phyloP scores from a whole-genome alignment of 2,888 invertebrate species.

The Conus canariensis region DNA sequence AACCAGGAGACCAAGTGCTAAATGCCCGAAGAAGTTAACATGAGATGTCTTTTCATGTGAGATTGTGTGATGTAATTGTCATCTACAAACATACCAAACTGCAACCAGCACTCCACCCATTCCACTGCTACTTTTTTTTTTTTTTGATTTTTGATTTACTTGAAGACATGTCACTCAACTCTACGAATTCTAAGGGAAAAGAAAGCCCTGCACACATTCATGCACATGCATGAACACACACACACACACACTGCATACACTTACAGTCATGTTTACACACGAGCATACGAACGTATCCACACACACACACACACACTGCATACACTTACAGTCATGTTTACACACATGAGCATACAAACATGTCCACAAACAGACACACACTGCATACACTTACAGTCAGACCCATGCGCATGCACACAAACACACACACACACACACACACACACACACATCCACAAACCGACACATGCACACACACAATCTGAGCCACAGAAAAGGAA shows the following conservation, averaged over 20 bases:
- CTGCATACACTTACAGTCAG: background rate
- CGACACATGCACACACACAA: background rate
- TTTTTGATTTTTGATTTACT: too few species aligned
- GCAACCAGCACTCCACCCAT: too few species aligned
- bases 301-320: background rate
- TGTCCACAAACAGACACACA: background rate
- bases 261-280: background rate
- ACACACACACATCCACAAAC: background rate
- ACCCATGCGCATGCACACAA: background rate
- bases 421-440: background rate
- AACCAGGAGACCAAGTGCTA: too few species aligned
- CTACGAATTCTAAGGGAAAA: background rate
- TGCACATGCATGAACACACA: background rate
- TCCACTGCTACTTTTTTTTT: too few species aligned
- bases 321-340: too few species aligned
- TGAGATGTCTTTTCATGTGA: background rate
- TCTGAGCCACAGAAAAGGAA: background rate
- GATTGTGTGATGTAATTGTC: background rate
- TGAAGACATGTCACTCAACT: too few species aligned
- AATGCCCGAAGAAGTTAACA: too few species aligned
- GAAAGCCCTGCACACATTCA: background rate
- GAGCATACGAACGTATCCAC: background rate
- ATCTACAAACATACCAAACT: too few species aligned
- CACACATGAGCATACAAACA: background rate
- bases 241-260: conserved; percentile 13